phyloP scores from a whole-genome alignment of 30 jellyfish, hydroid and myxozoan species.

The Phacellophora camtschatica region DNA sequence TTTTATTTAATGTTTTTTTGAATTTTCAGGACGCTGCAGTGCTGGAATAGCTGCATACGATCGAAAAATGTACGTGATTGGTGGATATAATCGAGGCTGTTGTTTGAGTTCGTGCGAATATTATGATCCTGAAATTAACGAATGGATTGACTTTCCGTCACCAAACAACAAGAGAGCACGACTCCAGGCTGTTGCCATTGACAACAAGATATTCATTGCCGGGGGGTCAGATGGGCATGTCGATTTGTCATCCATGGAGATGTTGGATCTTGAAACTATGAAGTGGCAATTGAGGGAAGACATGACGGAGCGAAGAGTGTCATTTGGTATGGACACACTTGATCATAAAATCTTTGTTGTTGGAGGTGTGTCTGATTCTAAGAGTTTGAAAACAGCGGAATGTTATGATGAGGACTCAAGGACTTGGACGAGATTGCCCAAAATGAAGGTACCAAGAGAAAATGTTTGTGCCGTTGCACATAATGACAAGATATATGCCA shows the following conservation, averaged over 20 bases:
- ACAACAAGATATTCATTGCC: slow-evolving; percentile 35
- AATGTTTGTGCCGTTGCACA: slow-evolving; percentile 59
- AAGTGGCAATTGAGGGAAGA: slow-evolving; percentile 39
- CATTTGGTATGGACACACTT: slow-evolving; percentile 58
- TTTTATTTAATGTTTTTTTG: not conserved
- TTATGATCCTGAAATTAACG: slow-evolving; percentile 75
- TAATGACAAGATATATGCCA: slow-evolving; percentile 53
- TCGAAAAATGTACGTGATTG: slow-evolving; percentile 55
- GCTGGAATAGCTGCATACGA: slow-evolving; percentile 63
- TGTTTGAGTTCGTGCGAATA: slow-evolving; percentile 60
- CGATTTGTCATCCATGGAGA: slow-evolving; percentile 55
- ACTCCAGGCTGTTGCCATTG: slow-evolving; percentile 40
- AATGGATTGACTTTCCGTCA: slow-evolving; percentile 55
- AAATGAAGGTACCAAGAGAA: slow-evolving; percentile 45
- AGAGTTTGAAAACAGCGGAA: slow-evolving; percentile 51
- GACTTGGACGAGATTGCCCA: slow-evolving; percentile 64
- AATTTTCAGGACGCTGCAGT: slow-evolving; percentile 68
- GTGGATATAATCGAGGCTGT: slow-evolving; percentile 84
- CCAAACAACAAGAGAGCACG: slow-evolving; percentile 67
- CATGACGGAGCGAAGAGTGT: slow-evolving; percentile 63
- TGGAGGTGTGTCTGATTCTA: slow-evolving; percentile 72
- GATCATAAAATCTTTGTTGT: slow-evolving; percentile 37
- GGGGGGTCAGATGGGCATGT: slow-evolving; percentile 84
- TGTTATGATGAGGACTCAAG: slow-evolving; percentile 15
- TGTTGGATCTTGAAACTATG: slow-evolving; percentile 28